Evolutionary conservation across 2,888 invertebrate species (phyloP).

Genomic region (Pardosa pseudoannulata): DNA sequence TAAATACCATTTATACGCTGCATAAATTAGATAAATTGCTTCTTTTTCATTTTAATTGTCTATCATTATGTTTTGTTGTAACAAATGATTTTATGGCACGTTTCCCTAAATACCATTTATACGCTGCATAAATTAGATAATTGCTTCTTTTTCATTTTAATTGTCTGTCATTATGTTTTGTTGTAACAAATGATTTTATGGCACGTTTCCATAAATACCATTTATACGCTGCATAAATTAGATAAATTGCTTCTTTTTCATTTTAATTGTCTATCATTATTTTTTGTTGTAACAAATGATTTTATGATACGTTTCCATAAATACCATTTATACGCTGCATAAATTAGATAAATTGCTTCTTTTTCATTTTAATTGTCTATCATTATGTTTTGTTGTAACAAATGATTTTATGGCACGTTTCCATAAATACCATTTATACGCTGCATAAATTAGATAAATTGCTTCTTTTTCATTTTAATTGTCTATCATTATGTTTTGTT

Average conservation of each 20-base stretch:
- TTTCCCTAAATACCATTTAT: slow-evolving; percentile 61
- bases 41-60: slow-evolving; percentile 56
- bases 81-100: slow-evolving; percentile 56
- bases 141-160: too few species aligned
- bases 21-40: slow-evolving; percentile 63
- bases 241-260: slow-evolving; percentile 60
- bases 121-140: slow-evolving; percentile 62
- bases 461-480: slow-evolving; percentile 57
- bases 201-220: slow-evolving; percentile 60
- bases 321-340: slow-evolving; percentile 61
- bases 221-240: slow-evolving; percentile 62
- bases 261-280: slow-evolving; percentile 56
- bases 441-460: slow-evolving; percentile 62
- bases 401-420: slow-evolving; percentile 57
- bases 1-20: slow-evolving; percentile 61
- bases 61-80: slow-evolving; percentile 50
- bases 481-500: slow-evolving; percentile 51
- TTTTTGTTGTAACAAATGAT: slow-evolving; percentile 58
- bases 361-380: slow-evolving; percentile 58
- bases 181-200: slow-evolving; percentile 57
- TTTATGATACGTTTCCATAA: slow-evolving; percentile 57
- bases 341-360: slow-evolving; percentile 63
- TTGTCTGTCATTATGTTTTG: too few species aligned
- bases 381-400: slow-evolving; percentile 48
- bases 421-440: slow-evolving; percentile 61